Evolutionary conservation across 92 coral and sea anemone species (phyloP), one percentile per base, ranked within the genome.

Genomic region (Zoanthus solanderi): DNA sequence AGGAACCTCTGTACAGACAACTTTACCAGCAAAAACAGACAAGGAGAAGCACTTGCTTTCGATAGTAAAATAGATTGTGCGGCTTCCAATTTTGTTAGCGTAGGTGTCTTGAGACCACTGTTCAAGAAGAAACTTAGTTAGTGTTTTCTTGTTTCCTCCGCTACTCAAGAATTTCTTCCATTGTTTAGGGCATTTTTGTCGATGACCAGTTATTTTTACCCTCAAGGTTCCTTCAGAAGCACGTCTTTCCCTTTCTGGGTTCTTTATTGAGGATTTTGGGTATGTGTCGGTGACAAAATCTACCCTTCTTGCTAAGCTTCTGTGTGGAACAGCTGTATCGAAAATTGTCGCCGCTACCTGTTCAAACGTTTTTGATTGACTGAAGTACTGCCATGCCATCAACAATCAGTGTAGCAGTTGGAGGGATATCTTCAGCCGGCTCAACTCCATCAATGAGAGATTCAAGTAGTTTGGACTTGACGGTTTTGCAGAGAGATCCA

Each of bases 361-460:
- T 75, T 89, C 78, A 86, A 92, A 80, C 29, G 28, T 77, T 84
- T 76, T 83, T 88, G 42, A 87, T 76, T 61, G 91, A 75, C 72
- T 91, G 90, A 52, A 90, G 86, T 67, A 90, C 87, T 28, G 91
- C 90, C 91, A 87, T 92, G 29, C 93, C 92, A 87, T 89, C 93
- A 32, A 92, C 89, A 52, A 92, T 89, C 78, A 82, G 81, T 76
- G 92, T 88, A 68, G 92, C 92, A 29, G 92, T 71, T 54, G 95
- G 93, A 32, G 95, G 88, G 50, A 89, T 83, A 82, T 92, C 92
- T 47, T 92, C 95, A 83, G 92, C 93, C 65, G 95, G 91, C 84
- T 92, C 89, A 53, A 92, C 89, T 89, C 84, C 84, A 7, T 86
- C 77, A 50, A 54, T 72, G 71, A 86, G 78, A 14, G 83, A 48